Percentiles rank a stretch among this genome's conserved stretches.
These are phyloP conservation scores for Protobothrops flavoviridis DNA, from an alignment of 2,113 vertebrate species.

Conservation along the genomic window DNA sequence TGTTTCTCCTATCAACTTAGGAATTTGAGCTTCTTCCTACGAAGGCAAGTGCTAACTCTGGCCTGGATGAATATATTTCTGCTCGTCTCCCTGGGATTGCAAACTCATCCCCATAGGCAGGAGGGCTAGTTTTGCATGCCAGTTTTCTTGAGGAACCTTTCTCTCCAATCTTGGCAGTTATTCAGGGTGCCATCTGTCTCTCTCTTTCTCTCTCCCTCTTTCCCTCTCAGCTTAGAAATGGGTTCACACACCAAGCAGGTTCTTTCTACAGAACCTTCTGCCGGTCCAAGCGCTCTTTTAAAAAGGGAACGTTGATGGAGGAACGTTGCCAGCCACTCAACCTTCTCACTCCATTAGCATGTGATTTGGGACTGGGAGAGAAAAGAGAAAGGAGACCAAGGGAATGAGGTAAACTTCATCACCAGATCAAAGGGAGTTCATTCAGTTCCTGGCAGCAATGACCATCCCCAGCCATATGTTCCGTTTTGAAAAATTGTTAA, in stretches of 20 bases:
- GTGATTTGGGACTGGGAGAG: neutral
- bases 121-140: slow-evolving; percentile 3
- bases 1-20: neutral
- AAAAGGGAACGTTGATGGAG: neutral
- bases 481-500: neutral
- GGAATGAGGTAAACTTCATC: neutral
- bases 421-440: neutral
- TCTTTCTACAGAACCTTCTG: slow-evolving; percentile 10
- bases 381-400: neutral
- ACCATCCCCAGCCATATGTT: slow-evolving; percentile 3
- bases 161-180: neutral
- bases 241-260: slow-evolving; percentile 16
- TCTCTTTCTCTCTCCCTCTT: neutral
- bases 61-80: slow-evolving; percentile 8
- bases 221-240: slow-evolving; percentile 12
- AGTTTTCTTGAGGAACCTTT: slow-evolving; percentile 32
- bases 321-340: neutral
- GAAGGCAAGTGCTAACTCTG: neutral
- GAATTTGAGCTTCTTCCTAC: neutral
- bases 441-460: slow-evolving; percentile 7
- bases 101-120: neutral
- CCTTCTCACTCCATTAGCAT: neutral
- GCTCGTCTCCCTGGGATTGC: slow-evolving; percentile 11
- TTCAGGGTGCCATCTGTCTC: slow-evolving; percentile 27
- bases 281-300: neutral